A percentile compares a stretch with the other conserved stretches of the same genome.
phyloP scores from a whole-genome alignment of 1,140 invertebrate genomes.

The Andricus grossulariae region DNA sequence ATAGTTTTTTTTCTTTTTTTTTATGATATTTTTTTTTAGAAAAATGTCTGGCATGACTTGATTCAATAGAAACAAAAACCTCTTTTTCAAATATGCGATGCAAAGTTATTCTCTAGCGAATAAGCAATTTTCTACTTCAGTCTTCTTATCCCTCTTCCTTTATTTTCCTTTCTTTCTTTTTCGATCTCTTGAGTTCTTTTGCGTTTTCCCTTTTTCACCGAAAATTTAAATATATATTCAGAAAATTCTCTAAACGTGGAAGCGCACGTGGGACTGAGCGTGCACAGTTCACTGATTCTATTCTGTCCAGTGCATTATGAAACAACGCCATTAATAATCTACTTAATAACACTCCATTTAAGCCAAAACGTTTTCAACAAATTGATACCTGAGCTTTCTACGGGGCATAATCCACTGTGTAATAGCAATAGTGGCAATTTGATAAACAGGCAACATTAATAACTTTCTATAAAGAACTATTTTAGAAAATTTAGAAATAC shows the following conservation, averaged over 20 bases:
- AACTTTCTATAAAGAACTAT: background rate
- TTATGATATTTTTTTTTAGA: too few relatives aligned
- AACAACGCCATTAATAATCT: slow-evolving; percentile 25
- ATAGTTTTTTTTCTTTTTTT: too few relatives aligned
- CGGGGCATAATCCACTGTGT: background rate
- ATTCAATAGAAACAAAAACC: too few relatives aligned
- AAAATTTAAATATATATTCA: background rate
- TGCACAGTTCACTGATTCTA: slow-evolving; percentile 12
- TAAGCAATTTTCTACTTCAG: too few relatives aligned
- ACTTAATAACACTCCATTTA: slow-evolving; percentile 21
- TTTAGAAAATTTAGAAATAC: background rate
- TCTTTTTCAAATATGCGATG: too few relatives aligned
- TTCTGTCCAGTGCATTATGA: slow-evolving; percentile 8
- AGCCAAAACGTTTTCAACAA: slow-evolving; percentile 18
- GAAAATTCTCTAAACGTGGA: background rate
- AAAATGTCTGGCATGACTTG: too few relatives aligned
- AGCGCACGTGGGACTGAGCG: background rate
- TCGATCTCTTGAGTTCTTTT: too few relatives aligned
- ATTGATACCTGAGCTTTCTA: slow-evolving; percentile 11
- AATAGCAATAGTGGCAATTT: background rate
- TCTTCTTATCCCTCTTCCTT: too few relatives aligned
- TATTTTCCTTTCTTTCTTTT: too few relatives aligned
- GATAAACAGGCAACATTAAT: background rate
- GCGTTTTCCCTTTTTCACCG: too few relatives aligned
- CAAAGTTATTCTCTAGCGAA: too few relatives aligned